Base-by-base conservation (phyloP, 2,797 vertebrate species). In the Enteromius fasciolatus region DNA sequence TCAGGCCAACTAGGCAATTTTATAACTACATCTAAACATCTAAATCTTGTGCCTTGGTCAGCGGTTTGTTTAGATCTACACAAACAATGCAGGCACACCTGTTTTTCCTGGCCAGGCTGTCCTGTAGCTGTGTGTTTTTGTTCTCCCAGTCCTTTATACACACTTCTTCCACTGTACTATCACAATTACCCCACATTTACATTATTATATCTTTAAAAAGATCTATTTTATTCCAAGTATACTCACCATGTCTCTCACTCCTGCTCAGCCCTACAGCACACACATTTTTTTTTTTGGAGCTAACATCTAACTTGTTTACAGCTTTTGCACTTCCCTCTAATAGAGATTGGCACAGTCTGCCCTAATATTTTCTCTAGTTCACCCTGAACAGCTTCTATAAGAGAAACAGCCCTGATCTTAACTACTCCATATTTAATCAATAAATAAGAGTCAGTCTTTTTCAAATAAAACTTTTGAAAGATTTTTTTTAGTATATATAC, bases 61-160 rank as follows among this genome's bases (percentile, higher is more conserved):
- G 28, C 14, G 17, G 41, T 73, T 72, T 70, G 39, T 80, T 80
- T 73, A 81, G 57, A 25, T 50, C 28, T 31, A 64, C 20, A 50
- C 31, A 74, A 36, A 8, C 25, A 23, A 39, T 36, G 20, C 8
- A 3, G 23, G 20, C 41, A 64, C 14, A 64, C 25, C 79, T 39
- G 41, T 52, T 44, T 57, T 23, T 39, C 23, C 75, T 28, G 39
- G 23, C 39, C 75, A 12, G 7, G 73, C 39, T 64, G 12, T 64
- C 20, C 41, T 64, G 20, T 63, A 63, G 41, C 68, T 48, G 39
- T 44, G 36, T 63, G 7, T n/a, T 73, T 48, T 50, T 23, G 14
- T 73, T 73, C 23, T 41, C 10, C 5, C 17, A 44, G 17, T 46
- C 39, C 57, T 9, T 20, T 39, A 57, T 63, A 18, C 14, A 73